phyloP scores from a whole-genome alignment of 2,113 vertebrate species.

The Pandion haliaetus region DNA sequence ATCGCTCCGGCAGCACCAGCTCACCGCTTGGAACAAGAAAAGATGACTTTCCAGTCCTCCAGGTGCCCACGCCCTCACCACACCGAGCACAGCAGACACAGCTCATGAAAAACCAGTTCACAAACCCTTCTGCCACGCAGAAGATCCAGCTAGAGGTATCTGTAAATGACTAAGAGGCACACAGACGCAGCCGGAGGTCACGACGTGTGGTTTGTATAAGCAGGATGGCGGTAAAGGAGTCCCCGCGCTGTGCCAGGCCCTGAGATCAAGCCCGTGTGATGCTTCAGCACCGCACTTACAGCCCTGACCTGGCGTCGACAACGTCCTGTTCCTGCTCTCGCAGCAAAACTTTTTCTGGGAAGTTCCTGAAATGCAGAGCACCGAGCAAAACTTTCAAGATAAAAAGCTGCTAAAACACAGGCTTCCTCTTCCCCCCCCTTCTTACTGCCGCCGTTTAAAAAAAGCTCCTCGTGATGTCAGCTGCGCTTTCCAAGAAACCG shows the following conservation, averaged over 20 bases:
- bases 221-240: not conserved
- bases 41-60: not conserved
- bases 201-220: rapidly evolving
- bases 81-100: not conserved
- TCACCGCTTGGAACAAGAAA: not conserved
- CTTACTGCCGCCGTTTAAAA: rapidly evolving
- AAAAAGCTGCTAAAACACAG: not conserved
- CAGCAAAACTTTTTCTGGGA: not conserved
- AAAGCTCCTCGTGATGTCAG: not conserved
- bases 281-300: rapidly evolving
- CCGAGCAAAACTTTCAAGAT: too few relatives aligned
- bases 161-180: rapidly evolving
- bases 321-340: not conserved
- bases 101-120: not conserved
- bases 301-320: not conserved
- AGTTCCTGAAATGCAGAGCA: not conserved
- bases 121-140: rapidly evolving
- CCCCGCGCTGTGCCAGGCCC: not conserved
- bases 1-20: not conserved
- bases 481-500: not conserved
- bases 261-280: rapidly evolving
- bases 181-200: not conserved
- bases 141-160: too few relatives aligned
- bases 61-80: rapidly evolving
- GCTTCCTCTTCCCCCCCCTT: too few relatives aligned